phyloP scores from a whole-genome alignment of 2,888 invertebrate species.

The Leptura quadrifasciata region DNA sequence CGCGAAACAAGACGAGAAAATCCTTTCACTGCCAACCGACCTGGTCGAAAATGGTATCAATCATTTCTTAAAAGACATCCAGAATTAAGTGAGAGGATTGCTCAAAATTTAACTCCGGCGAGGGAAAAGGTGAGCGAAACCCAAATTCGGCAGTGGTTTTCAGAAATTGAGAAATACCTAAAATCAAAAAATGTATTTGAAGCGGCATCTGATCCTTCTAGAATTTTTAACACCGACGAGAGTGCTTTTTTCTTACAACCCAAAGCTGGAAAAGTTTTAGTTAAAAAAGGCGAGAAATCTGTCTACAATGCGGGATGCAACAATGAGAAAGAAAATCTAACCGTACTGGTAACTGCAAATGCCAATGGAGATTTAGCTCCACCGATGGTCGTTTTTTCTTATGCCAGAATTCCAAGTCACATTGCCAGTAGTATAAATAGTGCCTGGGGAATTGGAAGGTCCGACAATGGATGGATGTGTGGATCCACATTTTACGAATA shows the following conservation, averaged over 20 bases:
- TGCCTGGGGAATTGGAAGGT: background rate
- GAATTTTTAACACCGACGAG: background rate
- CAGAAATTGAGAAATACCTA: background rate
- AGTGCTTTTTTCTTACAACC: background rate
- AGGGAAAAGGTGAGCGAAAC: background rate
- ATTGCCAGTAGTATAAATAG: background rate
- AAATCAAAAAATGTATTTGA: background rate
- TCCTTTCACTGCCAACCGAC: background rate
- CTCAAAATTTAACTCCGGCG: too few relatives aligned
- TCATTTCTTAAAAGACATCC: background rate
- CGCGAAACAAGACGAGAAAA: background rate
- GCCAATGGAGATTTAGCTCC: background rate
- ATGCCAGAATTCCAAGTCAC: background rate
- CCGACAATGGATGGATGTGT: slow-evolving; percentile 4
- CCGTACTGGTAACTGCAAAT: background rate
- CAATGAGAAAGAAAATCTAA: background rate
- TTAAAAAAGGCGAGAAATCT: background rate
- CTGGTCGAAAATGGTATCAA: background rate
- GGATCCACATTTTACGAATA: background rate
- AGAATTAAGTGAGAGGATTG: background rate
- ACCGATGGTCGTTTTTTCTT: background rate
- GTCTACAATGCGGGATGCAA: background rate
- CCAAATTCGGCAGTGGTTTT: background rate
- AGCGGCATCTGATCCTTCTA: background rate
- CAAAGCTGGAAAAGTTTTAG: background rate